phyloP scores from a whole-genome alignment of 2,113 vertebrate species.

The Saccopteryx bilineata region DNA sequence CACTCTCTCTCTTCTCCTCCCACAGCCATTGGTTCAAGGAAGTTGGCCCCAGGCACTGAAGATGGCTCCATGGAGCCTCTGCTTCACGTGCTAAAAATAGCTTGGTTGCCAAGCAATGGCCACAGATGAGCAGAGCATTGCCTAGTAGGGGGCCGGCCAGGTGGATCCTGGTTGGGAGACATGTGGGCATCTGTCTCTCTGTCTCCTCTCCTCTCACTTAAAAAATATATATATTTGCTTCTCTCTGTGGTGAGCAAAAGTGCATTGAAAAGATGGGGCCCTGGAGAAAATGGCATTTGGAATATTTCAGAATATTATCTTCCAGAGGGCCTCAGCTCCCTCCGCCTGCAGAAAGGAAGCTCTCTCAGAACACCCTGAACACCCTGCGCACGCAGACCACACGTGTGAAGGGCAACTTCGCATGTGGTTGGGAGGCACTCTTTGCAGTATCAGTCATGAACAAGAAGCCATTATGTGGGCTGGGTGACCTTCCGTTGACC shows the following conservation, averaged over 20 bases:
- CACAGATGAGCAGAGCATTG: no score
- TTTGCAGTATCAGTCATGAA: neutral
- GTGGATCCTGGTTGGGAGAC: no score
- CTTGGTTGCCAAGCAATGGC: no score
- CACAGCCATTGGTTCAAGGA: no score
- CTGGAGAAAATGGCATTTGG: neutral
- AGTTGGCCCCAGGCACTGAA: no score
- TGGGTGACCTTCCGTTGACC: neutral
- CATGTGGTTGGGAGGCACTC: neutral
- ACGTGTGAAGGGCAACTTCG: neutral
- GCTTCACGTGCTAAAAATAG: no score
- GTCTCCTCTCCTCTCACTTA: no score
- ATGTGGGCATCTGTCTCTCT: no score
- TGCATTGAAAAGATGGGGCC: neutral
- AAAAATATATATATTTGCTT: neutral
- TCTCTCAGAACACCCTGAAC: neutral
- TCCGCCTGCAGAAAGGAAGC: neutral
- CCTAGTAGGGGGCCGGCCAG: no score
- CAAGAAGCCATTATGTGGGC: constrained; percentile 44
- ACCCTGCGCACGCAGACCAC: neutral
- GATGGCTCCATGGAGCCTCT: no score
- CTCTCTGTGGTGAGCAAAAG: neutral
- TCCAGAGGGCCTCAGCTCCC: neutral
- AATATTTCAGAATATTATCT: neutral
- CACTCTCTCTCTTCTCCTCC: no score